Evolutionary conservation across 92 coral and sea anemone species (phyloP).

Genomic region (Chrysogorgia sp.): DNA sequence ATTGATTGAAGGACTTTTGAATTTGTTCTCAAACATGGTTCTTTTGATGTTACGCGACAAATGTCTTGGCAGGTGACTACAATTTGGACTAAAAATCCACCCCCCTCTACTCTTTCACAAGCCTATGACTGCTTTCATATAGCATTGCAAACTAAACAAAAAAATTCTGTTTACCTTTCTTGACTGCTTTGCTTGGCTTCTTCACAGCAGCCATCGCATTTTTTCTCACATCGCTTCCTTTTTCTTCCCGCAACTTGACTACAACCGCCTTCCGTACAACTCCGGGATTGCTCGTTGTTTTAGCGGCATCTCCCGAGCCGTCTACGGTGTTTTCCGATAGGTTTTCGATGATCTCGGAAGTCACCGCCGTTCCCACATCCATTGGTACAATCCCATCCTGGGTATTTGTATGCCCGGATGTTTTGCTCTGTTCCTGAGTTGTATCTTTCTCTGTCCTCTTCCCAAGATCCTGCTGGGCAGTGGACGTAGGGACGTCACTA

Average conservation of each 20-base stretch:
- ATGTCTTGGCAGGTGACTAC: too few relatives aligned
- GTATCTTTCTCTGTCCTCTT: background rate
- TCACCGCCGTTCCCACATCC: background rate
- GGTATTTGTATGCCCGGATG: background rate
- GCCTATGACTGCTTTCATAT: too few relatives aligned
- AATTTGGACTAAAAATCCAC: too few relatives aligned
- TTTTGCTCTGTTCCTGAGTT: background rate
- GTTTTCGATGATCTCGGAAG: background rate
- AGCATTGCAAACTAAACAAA: too few relatives aligned
- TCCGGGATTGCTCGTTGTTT: too few relatives aligned
- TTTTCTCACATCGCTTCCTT: background rate
- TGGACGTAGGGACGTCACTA: background rate
- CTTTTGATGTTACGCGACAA: too few relatives aligned
- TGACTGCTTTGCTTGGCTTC: background rate
- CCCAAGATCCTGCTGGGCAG: background rate
- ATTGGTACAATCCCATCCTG: background rate
- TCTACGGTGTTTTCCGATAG: background rate
- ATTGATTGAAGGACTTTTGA: too few relatives aligned
- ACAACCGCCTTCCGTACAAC: background rate
- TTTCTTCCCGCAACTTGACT: background rate
- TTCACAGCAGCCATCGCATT: background rate
- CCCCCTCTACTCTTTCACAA: too few relatives aligned
- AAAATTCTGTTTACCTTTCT: conserved; percentile 2
- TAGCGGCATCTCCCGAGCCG: background rate
- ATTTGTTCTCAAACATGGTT: too few relatives aligned